Evolutionary conservation across 2,888 invertebrate species (phyloP), one percentile per base, ranked within the genome.

Genomic region (Neoaliturus tenellus): DNA sequence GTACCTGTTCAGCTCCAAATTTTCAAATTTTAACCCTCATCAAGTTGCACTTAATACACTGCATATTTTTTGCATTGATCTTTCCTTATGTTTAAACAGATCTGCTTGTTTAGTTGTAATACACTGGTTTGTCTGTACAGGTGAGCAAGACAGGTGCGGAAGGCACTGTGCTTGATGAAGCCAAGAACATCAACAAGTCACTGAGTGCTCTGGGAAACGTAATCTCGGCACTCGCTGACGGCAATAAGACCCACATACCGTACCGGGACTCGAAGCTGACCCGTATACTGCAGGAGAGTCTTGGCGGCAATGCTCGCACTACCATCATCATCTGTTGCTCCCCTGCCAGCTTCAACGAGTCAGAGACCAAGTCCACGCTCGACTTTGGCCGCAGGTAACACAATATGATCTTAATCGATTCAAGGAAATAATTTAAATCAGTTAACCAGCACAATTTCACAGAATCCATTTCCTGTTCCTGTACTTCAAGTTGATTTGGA

Each of bases 171-270:
- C 93, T 99, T 86, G 99, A 99, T 90, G 99, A 99, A 92, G 99
- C 99, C 6, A 99, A 99, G 92, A 99, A 99, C 92, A 99, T 99
- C 91, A 99, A 99, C 92, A 99, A 99, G 92, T 99, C 99, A 0
- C 92, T 99, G 87, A 99, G 99, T 41, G 99, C 99, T 4, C 93
- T 99, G 89, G 99, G 99, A 89, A 99, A 99, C 91, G 99, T 99
- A 67, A 99, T 99, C 89, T 98, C 99, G 85, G 99, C 99, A 8
- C 92, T 99, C 89, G 99, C 99, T 75, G 99, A 99, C 91, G 99
- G 99, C 88, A 99, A 99, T 93, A 99, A 99, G 93, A 97, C 98
- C 85, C 99, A 99, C 93, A 99, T 99, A 91, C 99, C 99, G 39
- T 99, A 99, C 93, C 95, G 98, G 93, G 99, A 99, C 92, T 99